Percentiles rank a stretch among this genome's conserved stretches.
These are phyloP conservation scores for Colletes gigas DNA, from an alignment of 1,140 invertebrate species.

Conservation along the genomic window DNA sequence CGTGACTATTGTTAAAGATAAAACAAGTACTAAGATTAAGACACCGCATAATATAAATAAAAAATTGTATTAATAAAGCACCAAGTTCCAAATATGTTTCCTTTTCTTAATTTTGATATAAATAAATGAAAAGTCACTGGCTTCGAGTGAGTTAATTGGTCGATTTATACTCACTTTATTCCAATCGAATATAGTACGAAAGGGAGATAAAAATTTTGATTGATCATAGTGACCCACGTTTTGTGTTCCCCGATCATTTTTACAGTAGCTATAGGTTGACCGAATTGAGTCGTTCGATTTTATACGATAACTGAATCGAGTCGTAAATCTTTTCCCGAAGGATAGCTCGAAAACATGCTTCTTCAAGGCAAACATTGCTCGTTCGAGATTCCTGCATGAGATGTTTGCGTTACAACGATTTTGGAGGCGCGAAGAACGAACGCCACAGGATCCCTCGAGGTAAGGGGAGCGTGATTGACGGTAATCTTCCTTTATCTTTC, in stretches of 20 bases:
- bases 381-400: slow-evolving; percentile 8
- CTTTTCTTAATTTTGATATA: too few species aligned
- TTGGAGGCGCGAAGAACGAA: slow-evolving; percentile 7
- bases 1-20: too few species aligned
- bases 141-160: too few species aligned
- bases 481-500: slow-evolving; percentile 50
- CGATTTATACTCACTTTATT: too few species aligned
- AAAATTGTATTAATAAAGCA: too few species aligned
- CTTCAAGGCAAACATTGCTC: not conserved
- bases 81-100: too few species aligned
- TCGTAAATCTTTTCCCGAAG: slow-evolving; percentile 13
- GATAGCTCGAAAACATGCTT: not conserved
- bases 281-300: slow-evolving; percentile 31
- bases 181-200: not conserved
- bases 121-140: too few species aligned
- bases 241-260: not conserved
- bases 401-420: slow-evolving; percentile 11
- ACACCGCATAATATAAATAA: too few species aligned
- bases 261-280: not conserved
- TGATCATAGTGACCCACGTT: not conserved
- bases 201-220: not conserved
- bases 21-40: too few species aligned
- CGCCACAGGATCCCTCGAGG: not conserved
- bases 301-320: slow-evolving; percentile 35
- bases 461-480: slow-evolving; percentile 6